A percentile compares a stretch with the other conserved stretches of the same genome.
Conservation (phyloP, 2,113 vertebrate genomes). For the Tichodroma muraria region DNA sequence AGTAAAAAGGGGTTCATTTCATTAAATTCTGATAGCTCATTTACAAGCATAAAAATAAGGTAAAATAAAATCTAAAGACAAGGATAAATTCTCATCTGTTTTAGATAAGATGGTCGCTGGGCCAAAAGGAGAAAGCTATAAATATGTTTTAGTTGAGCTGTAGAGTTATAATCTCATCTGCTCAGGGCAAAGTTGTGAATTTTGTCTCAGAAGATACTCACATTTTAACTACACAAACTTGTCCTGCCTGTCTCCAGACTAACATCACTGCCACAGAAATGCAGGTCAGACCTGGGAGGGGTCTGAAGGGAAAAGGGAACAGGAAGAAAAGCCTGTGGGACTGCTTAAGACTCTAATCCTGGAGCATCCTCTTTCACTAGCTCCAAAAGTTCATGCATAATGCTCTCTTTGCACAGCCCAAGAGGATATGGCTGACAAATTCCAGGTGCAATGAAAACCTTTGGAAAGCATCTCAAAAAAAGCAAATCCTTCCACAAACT, state of each 20-base stretch:
- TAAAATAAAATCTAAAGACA: background rate
- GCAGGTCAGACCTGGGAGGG: background rate
- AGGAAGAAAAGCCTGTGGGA: background rate
- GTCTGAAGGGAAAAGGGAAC: background rate
- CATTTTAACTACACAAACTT: background rate
- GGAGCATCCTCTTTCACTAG: background rate
- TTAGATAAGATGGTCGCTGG: background rate
- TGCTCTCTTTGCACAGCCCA: background rate
- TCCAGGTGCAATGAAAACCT: background rate
- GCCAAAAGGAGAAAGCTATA: background rate
- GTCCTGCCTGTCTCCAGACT: background rate
- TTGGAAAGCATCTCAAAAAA: background rate
- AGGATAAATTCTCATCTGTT: background rate
- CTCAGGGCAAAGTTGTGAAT: background rate
- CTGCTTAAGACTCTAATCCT: background rate
- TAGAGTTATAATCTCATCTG: background rate
- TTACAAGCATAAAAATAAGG: background rate
- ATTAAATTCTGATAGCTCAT: background rate
- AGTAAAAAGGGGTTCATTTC: background rate
- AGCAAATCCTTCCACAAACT: background rate
- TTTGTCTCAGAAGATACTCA: background rate
- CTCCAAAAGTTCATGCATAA: background rate
- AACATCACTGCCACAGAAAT: background rate
- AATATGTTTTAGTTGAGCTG: background rate
- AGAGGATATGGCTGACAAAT: background rate